Conservation (phyloP, 2,797 vertebrate species). For the Lerista edwardsae region DNA sequence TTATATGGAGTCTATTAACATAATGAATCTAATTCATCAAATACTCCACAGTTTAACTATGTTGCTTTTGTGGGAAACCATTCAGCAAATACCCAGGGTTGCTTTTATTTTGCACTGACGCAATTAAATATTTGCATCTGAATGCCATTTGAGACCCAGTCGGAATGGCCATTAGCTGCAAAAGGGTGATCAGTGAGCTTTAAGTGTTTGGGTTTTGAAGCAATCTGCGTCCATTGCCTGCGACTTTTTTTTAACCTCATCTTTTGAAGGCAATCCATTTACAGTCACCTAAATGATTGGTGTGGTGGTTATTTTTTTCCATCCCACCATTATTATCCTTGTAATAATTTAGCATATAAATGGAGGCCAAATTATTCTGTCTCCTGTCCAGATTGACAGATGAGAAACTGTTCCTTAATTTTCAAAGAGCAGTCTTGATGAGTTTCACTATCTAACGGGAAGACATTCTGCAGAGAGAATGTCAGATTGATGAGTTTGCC, state of each 20-base stretch:
- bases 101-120: background rate
- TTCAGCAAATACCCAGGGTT: conserved; percentile 8
- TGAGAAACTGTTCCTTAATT: conserved; percentile 62
- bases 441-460: conserved; percentile 48
- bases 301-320: conserved; percentile 6
- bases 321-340: conserved; percentile 34
- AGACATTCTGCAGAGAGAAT: conserved; percentile 48
- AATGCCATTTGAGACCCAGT: conserved; percentile 13
- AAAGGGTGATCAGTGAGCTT: background rate
- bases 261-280: conserved; percentile 32
- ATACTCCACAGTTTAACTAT: conserved; percentile 16
- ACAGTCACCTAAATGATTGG: conserved; percentile 36
- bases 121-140: conserved; percentile 36
- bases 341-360: conserved; percentile 53
- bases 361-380: conserved; percentile 67
- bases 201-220: conserved; percentile 41
- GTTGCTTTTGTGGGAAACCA: conserved; percentile 13
- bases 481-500: conserved; percentile 60
- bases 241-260: conserved; percentile 18
- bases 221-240: conserved; percentile 13
- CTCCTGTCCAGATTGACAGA: conserved; percentile 64
- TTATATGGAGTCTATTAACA: conserved; percentile 21
- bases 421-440: conserved; percentile 59
- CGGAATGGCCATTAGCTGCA: conserved; percentile 6
- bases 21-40: conserved; percentile 48